phyloP scores from a whole-genome alignment of 2,888 invertebrate species.

The Oithona nana region DNA sequence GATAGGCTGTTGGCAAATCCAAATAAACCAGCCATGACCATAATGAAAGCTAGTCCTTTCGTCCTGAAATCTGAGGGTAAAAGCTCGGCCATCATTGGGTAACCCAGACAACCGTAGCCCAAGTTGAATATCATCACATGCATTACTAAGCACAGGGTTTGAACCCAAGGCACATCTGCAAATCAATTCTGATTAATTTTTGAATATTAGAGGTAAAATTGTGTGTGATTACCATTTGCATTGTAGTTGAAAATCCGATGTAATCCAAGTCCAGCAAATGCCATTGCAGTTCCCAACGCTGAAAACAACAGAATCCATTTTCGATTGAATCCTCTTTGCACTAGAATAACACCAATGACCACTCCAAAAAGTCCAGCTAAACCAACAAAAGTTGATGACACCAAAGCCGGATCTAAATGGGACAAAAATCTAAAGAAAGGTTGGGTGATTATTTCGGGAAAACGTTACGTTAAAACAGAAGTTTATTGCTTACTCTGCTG shows the following conservation, averaged over 20 bases:
- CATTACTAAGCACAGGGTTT: neutral
- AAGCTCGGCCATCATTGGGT: slow-evolving; percentile 2
- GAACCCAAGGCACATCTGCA: neutral
- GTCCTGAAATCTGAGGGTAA: neutral
- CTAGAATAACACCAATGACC: neutral
- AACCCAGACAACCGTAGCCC: slow-evolving; percentile 6
- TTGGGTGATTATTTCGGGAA: slow-evolving; percentile 1
- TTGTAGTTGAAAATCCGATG: too few relatives aligned
- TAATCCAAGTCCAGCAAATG: slow-evolving; percentile 2
- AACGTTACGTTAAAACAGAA: neutral
- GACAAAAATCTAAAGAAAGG: neutral
- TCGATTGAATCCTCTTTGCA: neutral
- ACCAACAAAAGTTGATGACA: neutral
- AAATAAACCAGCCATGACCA: neutral
- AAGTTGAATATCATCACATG: slow-evolving; percentile 7
- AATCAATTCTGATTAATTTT: neutral
- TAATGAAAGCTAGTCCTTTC: neutral
- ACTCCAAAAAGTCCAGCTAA: slow-evolving; percentile 13
- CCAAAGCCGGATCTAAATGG: neutral
- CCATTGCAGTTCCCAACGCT: neutral
- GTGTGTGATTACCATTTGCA: neutral
- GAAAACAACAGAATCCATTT: neutral
- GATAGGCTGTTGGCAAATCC: neutral
- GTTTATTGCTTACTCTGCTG: neutral
- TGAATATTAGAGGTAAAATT: neutral